Conservation (phyloP, 1,140 invertebrate genomes). For the Camponotus floridanus region DNA sequence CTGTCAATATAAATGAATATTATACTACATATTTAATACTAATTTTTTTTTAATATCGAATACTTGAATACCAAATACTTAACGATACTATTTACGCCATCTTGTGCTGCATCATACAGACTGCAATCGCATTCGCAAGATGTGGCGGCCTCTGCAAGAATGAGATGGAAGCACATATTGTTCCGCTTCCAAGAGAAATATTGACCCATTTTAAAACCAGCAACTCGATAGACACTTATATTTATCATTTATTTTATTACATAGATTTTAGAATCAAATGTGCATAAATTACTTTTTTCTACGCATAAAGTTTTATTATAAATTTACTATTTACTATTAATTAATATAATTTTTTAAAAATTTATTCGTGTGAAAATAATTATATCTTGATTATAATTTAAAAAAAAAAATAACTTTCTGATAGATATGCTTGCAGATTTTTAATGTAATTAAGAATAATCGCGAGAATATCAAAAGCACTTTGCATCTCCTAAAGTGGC, state of each 20-base stretch:
- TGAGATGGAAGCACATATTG: conserved; percentile 29
- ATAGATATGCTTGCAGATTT: not conserved
- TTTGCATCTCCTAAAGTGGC: not conserved
- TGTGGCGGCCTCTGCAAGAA: conserved; percentile 63
- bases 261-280: not conserved
- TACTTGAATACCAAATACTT: conserved; percentile 4
- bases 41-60: not conserved
- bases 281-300: not conserved
- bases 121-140: conserved; percentile 27
- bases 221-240: not conserved
- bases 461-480: not conserved
- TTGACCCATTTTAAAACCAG: conserved; percentile 36
- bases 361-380: not conserved
- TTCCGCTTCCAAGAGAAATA: conserved; percentile 50
- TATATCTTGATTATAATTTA: no score
- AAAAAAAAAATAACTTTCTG: no score
- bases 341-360: conserved; percentile 1
- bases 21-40: not conserved
- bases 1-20: conserved; percentile 21
- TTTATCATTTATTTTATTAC: not conserved
- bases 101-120: conserved; percentile 51
- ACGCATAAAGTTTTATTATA: not conserved
- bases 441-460: conserved; percentile 8
- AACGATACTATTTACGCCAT: conserved; percentile 64
- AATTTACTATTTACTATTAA: not conserved